Evolutionary conservation across 2,888 invertebrate genomes (phyloP), one percentile per base, ranked within the genome.

Genomic region (Mystacides longicornis): DNA sequence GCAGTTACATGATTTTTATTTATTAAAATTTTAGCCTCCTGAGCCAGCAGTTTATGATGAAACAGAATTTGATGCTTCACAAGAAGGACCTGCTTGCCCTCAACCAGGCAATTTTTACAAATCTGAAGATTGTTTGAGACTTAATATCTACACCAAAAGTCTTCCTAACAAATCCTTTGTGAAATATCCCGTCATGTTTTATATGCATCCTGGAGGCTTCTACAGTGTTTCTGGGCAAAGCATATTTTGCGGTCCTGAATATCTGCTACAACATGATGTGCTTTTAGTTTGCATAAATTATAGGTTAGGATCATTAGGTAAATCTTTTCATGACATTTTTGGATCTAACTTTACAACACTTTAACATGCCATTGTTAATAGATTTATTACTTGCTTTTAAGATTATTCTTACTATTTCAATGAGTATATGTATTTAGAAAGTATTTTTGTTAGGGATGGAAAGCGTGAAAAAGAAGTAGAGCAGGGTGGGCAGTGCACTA

Each of bases 221-320:
- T 55, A 55, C 18, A 31, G 51, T 31, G 27, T 52, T 27, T 55
- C 55, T 5, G 27, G 55, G 9, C 55, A 55, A 48, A 52, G 48
- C 43, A 11, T 48, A 2, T 48, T 52, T 33, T 37, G 21, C 11
- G 47, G 51, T 20, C 55, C 55, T 20, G 18, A 55, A 42, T 48
- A 52, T 21, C n/a, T 55, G 16, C 48, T 55, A 23, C 42, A 55
- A 42, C 49, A 55, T 23, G 52, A 55, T 31, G 37, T 55, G 48
- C 48, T 55, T 16, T 31, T 55, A 19, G 55, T 55, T 3, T 22
- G 51, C n/a, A 52, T 55, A 2, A 55, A 55, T 16, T 55, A 55
- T 46, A 27, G 55, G 23, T 37, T 55, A 19, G 55, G 42, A 23
- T 55, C 55, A 37, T 42, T 55, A 42, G 55, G 55, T 55, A 51